phyloP scores from a whole-genome alignment of 2,888 invertebrate genomes.

The Cephonodes hylas region DNA sequence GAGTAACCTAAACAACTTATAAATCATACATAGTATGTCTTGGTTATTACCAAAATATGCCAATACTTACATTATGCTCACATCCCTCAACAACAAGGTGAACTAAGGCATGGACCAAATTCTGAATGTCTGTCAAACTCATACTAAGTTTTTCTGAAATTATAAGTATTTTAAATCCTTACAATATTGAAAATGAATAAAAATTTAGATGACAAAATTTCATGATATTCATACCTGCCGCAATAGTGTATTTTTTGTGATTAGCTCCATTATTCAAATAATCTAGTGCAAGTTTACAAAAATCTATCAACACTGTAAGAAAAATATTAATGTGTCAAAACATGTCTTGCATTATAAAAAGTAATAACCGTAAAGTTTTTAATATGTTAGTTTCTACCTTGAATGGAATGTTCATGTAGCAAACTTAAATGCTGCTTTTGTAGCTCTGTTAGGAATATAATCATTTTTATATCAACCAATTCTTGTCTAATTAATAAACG shows the following conservation, averaged over 20 bases:
- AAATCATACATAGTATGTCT: not conserved
- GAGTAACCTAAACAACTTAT: not conserved
- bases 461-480: conserved; percentile 46
- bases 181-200: not conserved
- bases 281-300: conserved; percentile 85
- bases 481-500: no score
- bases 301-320: conserved; percentile 84
- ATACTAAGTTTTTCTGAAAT: conserved; percentile 83
- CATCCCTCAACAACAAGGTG: conserved; percentile 86
- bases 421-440: conserved; percentile 68
- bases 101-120: conserved; percentile 86
- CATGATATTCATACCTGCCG: conserved; percentile 75
- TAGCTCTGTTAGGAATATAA: conserved; percentile 70
- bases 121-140: conserved; percentile 77
- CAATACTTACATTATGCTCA: conserved; percentile 83
- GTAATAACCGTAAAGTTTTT: not conserved
- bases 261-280: conserved; percentile 85
- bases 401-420: conserved; percentile 60
- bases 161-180: not conserved
- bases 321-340: conserved; percentile 4
- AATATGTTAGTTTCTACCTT: conserved; percentile 41
- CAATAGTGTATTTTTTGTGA: conserved; percentile 81
- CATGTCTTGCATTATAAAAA: not conserved
- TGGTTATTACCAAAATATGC: not conserved
- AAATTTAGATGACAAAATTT: not conserved